Evolutionary conservation across 2,888 invertebrate species (phyloP), one percentile per base, ranked within the genome.

Genomic region (Vanessa cardui): DNA sequence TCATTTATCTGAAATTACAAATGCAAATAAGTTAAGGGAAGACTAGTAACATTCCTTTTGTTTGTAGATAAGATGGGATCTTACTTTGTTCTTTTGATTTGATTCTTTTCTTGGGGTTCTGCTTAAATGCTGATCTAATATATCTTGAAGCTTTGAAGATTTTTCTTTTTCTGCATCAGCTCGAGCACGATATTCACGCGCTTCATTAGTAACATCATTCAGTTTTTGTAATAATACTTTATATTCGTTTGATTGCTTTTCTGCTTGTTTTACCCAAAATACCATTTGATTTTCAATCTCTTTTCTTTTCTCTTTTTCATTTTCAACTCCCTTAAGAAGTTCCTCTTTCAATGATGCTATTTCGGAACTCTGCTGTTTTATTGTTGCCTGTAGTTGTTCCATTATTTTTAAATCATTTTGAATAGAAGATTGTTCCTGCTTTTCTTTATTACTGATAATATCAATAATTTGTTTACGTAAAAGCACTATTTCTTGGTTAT

Each of bases 331-430:
- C 71, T 91, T 86, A 45, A 81, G 80, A 20, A 94, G 74, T 76
- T 94, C 92, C 69, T 91, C 87, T 78, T 89, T 91, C 18, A 94
- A 76, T 66, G 81, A 78, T 49, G 83, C 74, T 76, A 94, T 93
- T 85, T 94, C 94, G 59, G 81, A 80, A 59, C 94, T 93, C 77
- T 94, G 94, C 70, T 93, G 86, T 74, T 86, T 87, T 67, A 94
- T 87, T 26, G 93, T 88, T 61, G 81, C 80, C 64, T 91, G 87
- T 21, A 94, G 76, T 68, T 89, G 83, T 58, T 86, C 83, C 75
- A 90, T 90, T 77, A 84, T 81, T 62, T 81, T 80, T 4, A 82
- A 74, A 49, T 88, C 88, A 45, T 82, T 84, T 62, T 80, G 72
- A 52, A 71, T 47, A 61, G 73, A 54, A 45, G 79, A 72, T 9